These are phyloP conservation scores for Dascyllus trimaculatus DNA, from an alignment of 2,113 vertebrate genomes.

Conservation along the genomic window DNA sequence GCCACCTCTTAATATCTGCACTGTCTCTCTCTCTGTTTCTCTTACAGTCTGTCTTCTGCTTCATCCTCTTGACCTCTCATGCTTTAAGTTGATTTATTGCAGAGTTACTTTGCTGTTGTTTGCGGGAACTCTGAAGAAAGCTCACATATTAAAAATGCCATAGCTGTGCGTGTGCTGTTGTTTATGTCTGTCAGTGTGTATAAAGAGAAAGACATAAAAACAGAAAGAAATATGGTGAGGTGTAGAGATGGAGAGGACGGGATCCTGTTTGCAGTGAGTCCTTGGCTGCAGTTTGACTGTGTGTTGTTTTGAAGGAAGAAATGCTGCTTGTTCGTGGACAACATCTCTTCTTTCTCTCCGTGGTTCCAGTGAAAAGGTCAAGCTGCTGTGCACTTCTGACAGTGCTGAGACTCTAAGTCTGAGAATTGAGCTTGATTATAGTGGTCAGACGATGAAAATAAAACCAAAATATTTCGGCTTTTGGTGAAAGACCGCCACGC, in stretches of 20 bases:
- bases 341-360: conserved; percentile 5
- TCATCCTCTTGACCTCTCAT: conserved; percentile 40
- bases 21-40: conserved; percentile 7
- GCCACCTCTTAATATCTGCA: conserved; percentile 14
- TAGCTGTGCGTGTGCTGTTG: background rate
- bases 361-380: conserved; percentile 56
- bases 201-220: conserved; percentile 2
- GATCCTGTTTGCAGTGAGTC: conserved; percentile 11
- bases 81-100: conserved; percentile 51
- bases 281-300: conserved; percentile 11
- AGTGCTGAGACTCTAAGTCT: conserved; percentile 47
- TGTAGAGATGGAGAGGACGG: background rate
- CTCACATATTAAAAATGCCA: conserved; percentile 6
- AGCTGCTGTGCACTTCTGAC: conserved; percentile 33
- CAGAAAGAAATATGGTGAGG: background rate
- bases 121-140: conserved; percentile 1
- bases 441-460: conserved; percentile 44
- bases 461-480: conserved; percentile 51
- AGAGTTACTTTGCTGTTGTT: conserved; percentile 1
- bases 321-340: conserved; percentile 1
- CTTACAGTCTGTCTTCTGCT: background rate
- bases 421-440: conserved; percentile 62
- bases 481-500: background rate
- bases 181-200: conserved; percentile 4
- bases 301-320: background rate